Evolutionary conservation across 2,888 invertebrate genomes (phyloP).

Genomic region (Brachyopa scutellaris): DNA sequence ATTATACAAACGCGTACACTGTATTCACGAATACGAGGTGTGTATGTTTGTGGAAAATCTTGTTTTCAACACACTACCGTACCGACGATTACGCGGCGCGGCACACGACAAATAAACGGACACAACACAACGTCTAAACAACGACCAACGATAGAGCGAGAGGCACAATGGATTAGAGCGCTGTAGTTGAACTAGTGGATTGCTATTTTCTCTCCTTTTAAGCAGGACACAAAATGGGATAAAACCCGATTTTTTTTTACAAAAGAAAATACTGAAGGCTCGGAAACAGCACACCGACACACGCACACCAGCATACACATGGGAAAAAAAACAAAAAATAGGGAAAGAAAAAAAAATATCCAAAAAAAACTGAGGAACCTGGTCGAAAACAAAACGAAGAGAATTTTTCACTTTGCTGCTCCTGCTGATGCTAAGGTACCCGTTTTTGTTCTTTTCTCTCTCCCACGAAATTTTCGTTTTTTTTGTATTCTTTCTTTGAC

Average conservation of each 20-base stretch:
- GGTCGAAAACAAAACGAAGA: slow-evolving; percentile 36
- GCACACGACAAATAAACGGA: slow-evolving; percentile 26
- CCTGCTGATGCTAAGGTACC: background rate
- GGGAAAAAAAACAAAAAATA: background rate
- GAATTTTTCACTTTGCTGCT: slow-evolving; percentile 37
- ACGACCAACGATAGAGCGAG: slow-evolving; percentile 2
- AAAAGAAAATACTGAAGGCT: slow-evolving; percentile 13
- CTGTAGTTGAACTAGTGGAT: background rate
- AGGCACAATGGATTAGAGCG: slow-evolving; percentile 34
- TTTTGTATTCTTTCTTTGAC: background rate
- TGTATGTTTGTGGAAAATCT: slow-evolving; percentile 49
- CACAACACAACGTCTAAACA: slow-evolving; percentile 4
- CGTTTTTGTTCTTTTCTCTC: slow-evolving; percentile 7
- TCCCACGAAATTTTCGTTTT: background rate
- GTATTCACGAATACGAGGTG: slow-evolving; percentile 20
- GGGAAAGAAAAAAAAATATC: background rate
- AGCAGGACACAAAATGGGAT: slow-evolving; percentile 39
- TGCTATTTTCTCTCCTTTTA: slow-evolving; percentile 30
- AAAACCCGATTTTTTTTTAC: slow-evolving; percentile 9
- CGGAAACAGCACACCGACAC: slow-evolving; percentile 17
- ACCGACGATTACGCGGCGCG: slow-evolving; percentile 1
- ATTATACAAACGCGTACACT: slow-evolving; percentile 43
- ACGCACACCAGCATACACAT: background rate
- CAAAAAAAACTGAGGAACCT: slow-evolving; percentile 10
- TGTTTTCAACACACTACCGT: slow-evolving; percentile 60